A percentile compares a stretch with the other conserved stretches of the same genome.
phyloP scores from a whole-genome alignment of 2,888 invertebrate species.

The Azorinus chamasolen region DNA sequence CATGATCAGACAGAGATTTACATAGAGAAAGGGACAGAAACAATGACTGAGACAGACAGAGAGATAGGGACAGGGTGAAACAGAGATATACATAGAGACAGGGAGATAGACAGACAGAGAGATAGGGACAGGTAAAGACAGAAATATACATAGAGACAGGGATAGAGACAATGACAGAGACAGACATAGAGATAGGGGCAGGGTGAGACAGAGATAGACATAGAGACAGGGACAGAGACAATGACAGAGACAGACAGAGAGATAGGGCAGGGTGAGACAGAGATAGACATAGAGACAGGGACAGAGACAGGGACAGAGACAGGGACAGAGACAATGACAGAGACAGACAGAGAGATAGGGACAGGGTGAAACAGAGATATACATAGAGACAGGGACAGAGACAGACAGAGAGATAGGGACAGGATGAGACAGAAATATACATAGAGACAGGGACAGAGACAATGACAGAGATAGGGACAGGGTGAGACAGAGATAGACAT shows the following conservation, averaged over 20 bases:
- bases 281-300: slow-evolving; percentile 16
- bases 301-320: slow-evolving; percentile 14
- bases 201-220: slow-evolving; percentile 23
- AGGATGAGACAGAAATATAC: not conserved
- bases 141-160: slow-evolving; percentile 7
- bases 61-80: slow-evolving; percentile 27
- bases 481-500: slow-evolving; percentile 23
- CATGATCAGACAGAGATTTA: not conserved
- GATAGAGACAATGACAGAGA: slow-evolving; percentile 12
- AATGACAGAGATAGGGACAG: slow-evolving; percentile 22
- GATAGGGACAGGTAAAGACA: not conserved
- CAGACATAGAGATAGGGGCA: not conserved
- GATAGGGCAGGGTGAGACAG: slow-evolving; percentile 9
- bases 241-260: slow-evolving; percentile 25
- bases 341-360: slow-evolving; percentile 3
- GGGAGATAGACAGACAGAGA: slow-evolving; percentile 6
- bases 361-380: too few species aligned
- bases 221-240: too few species aligned
- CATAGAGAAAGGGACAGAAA: slow-evolving; percentile 6
- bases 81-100: slow-evolving; percentile 2
- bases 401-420: slow-evolving; percentile 27
- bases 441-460: too few species aligned
- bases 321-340: slow-evolving; percentile 15
- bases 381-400: too few species aligned
- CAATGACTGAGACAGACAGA: slow-evolving; percentile 5